Evolutionary conservation across 2,797 vertebrate genomes (phyloP).

Genomic region (Meriones psammophilus): DNA sequence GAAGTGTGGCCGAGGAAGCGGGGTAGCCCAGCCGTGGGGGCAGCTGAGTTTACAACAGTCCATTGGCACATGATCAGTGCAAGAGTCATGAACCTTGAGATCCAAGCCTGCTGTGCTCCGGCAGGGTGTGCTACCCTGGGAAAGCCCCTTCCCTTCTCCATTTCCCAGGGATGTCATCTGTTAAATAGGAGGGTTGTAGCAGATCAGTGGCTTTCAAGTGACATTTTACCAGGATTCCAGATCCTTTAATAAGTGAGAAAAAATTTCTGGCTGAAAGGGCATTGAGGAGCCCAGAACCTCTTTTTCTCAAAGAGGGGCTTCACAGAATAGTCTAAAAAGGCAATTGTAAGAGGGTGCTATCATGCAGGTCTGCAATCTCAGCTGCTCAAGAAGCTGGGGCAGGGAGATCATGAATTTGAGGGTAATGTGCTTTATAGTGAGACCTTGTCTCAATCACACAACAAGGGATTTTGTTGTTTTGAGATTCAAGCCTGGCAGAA

Average conservation of each 20-base stretch:
- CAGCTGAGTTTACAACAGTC: neutral
- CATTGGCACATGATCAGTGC: neutral
- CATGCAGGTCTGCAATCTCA: neutral
- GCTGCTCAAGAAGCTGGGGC: neutral
- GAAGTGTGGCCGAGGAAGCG: neutral
- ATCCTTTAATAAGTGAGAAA: neutral
- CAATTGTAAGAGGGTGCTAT: neutral
- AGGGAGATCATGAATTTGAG: neutral
- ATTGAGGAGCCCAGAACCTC: neutral
- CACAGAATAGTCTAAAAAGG: neutral
- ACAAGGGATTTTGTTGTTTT: too few species aligned
- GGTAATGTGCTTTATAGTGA: neutral
- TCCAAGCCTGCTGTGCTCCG: neutral
- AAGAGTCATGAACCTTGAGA: neutral
- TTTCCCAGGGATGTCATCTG: neutral
- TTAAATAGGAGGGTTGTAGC: neutral
- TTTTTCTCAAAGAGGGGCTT: neutral
- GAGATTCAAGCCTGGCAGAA: neutral
- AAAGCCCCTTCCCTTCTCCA: neutral
- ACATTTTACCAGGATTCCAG: neutral
- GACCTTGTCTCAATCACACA: neutral
- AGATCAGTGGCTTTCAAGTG: neutral
- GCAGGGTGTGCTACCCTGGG: neutral
- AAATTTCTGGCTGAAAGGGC: neutral
- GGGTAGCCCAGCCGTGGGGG: neutral